Evolutionary conservation across 1,140 invertebrate species (phyloP).

Genomic region (Drosophila kohkoa): DNA sequence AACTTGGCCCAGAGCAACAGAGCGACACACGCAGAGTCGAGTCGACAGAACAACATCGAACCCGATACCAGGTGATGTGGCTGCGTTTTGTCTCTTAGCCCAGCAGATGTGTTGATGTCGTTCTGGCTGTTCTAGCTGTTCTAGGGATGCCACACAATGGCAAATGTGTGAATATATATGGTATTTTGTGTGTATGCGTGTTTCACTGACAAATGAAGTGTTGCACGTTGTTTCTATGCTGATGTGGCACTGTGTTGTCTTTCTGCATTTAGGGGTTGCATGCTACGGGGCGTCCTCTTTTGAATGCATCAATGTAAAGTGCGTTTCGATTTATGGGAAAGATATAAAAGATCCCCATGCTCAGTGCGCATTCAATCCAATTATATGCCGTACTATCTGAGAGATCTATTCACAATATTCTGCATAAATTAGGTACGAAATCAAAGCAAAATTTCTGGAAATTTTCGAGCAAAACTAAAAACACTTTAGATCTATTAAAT

Average conservation of each 20-base stretch:
- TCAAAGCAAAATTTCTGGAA: background rate
- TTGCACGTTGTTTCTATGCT: slow-evolving; percentile 15
- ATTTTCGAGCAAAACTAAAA: background rate
- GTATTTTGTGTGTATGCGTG: slow-evolving; percentile 17
- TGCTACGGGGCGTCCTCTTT: slow-evolving; percentile 17
- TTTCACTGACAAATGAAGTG: slow-evolving; percentile 26
- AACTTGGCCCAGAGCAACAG: slow-evolving; percentile 44
- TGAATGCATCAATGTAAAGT: slow-evolving; percentile 49
- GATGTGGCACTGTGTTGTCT: slow-evolving; percentile 22
- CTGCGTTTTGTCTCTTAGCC: slow-evolving; percentile 34
- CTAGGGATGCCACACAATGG: slow-evolving; percentile 52
- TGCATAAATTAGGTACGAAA: slow-evolving; percentile 13
- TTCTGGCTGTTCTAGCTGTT: slow-evolving; percentile 41
- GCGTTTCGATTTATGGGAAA: slow-evolving; percentile 70
- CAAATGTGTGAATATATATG: slow-evolving; percentile 64
- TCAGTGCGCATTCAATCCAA: slow-evolving; percentile 8
- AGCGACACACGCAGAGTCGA: slow-evolving; percentile 7
- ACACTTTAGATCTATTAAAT: background rate
- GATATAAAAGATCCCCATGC: slow-evolving; percentile 40
- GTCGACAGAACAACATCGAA: background rate
- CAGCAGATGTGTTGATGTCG: slow-evolving; percentile 66
- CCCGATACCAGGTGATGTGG: slow-evolving; percentile 65
- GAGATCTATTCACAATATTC: slow-evolving; percentile 3
- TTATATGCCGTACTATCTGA: slow-evolving; percentile 1
- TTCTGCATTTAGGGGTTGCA: slow-evolving; percentile 66